Base-by-base conservation (phyloP, 2,888 invertebrate genomes). In the Xestia rhomboidea region DNA sequence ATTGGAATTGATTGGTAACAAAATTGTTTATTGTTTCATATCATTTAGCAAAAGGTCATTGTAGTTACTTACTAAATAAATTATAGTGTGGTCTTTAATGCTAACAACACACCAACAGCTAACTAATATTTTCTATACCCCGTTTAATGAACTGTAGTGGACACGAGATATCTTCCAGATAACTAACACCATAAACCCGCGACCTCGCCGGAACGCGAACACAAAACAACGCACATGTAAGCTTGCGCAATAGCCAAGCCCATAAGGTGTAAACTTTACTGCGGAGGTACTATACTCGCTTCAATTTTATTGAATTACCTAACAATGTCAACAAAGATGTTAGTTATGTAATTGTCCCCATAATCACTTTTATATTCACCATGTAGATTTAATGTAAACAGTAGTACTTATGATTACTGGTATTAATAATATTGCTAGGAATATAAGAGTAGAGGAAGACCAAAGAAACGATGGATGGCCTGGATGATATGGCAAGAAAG, bases 171-270 rank as follows among this genome's bases (percentile, higher is more conserved):
- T 73, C 79, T 81, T 73, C 74, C 75, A 75, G 74, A 85, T 82
- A 73, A 83, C 77, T 44, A 68, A 81, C 72, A 81, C 79, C 77
- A 84, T 88, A 84, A 84, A 73, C 38, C 21, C 10, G 18, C 76
- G 84, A 75, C 88, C 89, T 86, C 82, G 85, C 46, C 27, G 66
- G 67, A 82, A 79, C 70, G 46, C 67, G 82, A 81, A 80, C 85
- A 81, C 85, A 64, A 64, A 27, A n/a, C 41, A 80, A 44, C 74
- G 66, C 81, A 76, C 77, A 72, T 66, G 69, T 76, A 57, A 30
- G 60, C 57, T 88, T 88, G 78, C 83, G 83, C 66, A 87, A 79
- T 24, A 24, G 84, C 81, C 87, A 24, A 76, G 74, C 87, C 76
- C 76, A 73, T 71, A 30, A 79, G 70, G 73, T 73, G 73, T 84